These are phyloP conservation scores for Buteo buteo DNA, from an alignment of 2,113 vertebrate genomes.

Conservation along the genomic window DNA sequence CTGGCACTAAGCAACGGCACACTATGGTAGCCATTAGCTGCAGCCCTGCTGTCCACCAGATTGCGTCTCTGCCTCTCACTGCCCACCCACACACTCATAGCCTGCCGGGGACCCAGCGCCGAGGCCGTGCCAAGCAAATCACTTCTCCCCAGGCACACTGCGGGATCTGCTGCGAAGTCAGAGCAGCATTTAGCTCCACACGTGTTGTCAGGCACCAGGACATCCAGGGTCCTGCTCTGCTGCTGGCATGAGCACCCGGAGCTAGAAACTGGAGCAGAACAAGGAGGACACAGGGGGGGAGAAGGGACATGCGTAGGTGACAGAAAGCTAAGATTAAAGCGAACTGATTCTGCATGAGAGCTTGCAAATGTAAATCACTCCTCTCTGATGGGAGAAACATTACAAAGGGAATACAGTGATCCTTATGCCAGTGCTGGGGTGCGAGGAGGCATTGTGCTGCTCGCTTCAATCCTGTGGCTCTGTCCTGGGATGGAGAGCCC, in stretches of 20 bases:
- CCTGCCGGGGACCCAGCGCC: fast-evolving
- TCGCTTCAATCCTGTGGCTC: not conserved
- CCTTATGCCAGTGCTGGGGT: not conserved
- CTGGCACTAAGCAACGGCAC: not conserved
- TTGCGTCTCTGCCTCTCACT: not conserved
- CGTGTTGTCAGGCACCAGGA: fast-evolving
- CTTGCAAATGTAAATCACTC: not conserved
- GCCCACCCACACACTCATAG: fast-evolving
- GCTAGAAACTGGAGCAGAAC: not conserved
- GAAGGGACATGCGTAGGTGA: fast-evolving
- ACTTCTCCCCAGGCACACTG: not conserved
- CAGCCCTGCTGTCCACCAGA: not conserved
- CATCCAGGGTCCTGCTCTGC: not conserved
- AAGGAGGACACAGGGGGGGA: not conserved
- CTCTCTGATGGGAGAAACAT: not conserved
- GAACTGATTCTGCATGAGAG: not conserved
- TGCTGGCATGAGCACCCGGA: fast-evolving
- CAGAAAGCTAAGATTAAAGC: not conserved
- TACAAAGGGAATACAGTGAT: not conserved
- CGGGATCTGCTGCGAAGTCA: not conserved
- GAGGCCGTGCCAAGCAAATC: not conserved
- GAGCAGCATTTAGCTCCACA: not conserved
- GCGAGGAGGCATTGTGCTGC: fast-evolving
- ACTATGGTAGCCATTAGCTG: not conserved
- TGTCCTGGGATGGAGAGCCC: not conserved